Evolutionary conservation across 2,888 invertebrate genomes (phyloP), one percentile per base, ranked within the genome.

Genomic region (Campopleginae sp.): DNA sequence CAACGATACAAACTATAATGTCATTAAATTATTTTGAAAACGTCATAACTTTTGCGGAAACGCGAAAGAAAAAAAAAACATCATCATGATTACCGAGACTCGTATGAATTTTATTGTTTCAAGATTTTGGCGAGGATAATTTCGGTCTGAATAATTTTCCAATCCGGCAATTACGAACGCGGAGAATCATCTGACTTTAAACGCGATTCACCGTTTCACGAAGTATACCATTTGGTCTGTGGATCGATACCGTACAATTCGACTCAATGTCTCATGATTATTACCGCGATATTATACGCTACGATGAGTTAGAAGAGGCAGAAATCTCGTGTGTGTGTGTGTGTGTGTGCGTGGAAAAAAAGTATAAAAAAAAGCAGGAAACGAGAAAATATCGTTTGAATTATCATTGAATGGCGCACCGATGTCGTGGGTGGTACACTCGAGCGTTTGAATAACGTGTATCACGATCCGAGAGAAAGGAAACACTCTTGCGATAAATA

Each of bases 401-500:
- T 82, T 78, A 85, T 81, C 79, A 75, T 82, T 82, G 70, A 80
- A 85, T 76, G 79, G 76, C 71, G 76, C 46, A 38, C 54, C 74
- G 54, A 65, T 71, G 72, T 80, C 85, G 82, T 81, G 84, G 81
- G 81, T 81, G 81, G 70, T 23, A 78, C 23, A 74, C 44, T 23
- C 23, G 74, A 71, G 44, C 79, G 82, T 65, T 79, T 80, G 76
- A 76, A 74, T 82, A 82, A 80, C 79, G 66, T 74, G 27, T 66
- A 74, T 66, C 71, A 80, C 17, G 63, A 27, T 75, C 72, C 14
- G 42, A 63, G 78, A 70, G 74, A 79, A 68, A 83, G 79, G 63
- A 74, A 83, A 79, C 48, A 46, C 70, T 82, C 71, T 72, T 33
- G 76, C 77, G 82, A 85, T 82, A 82, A 80, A 80, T 85, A 82